Base-by-base conservation (phyloP, 2,888 invertebrate genomes). In the Argyresthia albistria region DNA sequence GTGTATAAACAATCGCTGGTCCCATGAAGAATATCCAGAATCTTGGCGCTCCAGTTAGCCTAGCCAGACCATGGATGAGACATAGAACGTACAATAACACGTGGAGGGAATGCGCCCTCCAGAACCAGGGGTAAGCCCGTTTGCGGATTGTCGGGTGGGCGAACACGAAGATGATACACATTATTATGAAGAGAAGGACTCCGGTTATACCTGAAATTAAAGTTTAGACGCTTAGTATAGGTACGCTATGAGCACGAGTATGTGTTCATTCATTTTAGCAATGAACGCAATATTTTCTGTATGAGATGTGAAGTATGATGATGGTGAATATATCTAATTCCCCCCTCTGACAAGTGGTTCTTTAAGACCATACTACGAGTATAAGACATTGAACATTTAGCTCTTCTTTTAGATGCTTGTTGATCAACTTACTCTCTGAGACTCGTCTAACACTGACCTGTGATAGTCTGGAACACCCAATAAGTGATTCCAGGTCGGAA, bases 101-200 rank as follows among this genome's bases (percentile, higher is more conserved):
- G 72, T 98, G 97, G 7, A 98, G 89, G 9, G 95, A 93, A 76
- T 98, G 98, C 50, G 97, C 95, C 56, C 93, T 92, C 95, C 98
- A 98, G 82, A 98, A 98, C 88, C 95, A 97, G 56, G 96, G 96
- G 77, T 97, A 98, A 0, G 97, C 97, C 63, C 95, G 94, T 74
- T 97, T 95, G 48, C 98, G 90, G 56, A 98, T 95, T 4, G 92
- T 92, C 0, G 97, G 97, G 81, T 97, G 97, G 0, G 98, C 97
- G 73, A 98, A 98, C n/a, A 97, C 94, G 71, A 97, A 97, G 62
- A 98, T 98, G 52, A 97, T 93, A 71, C 95, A 95, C 95, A 97
- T 97, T 52, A 97, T 92, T 52, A 95, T 89, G 71, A 97, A 97
- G 0, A 98, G 88, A 1, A 96, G 69, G 0, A 98, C 95, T 10